Evolutionary conservation across 2,888 invertebrate genomes (phyloP).

Genomic region (Ramazzottius varieornatus): DNA sequence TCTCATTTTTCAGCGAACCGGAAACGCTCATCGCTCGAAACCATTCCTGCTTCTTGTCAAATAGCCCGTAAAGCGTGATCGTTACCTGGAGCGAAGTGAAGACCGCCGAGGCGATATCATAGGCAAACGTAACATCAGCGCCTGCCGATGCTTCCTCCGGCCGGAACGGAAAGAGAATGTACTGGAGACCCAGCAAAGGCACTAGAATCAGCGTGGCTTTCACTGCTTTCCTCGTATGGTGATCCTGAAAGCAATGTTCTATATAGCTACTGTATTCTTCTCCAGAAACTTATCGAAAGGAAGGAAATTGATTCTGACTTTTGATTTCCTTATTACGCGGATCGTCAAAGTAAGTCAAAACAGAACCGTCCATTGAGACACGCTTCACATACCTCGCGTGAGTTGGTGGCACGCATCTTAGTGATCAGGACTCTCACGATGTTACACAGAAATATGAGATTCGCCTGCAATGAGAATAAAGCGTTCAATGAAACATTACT

Average conservation of each 20-base stretch:
- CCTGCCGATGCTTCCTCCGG: slow-evolving; percentile 32
- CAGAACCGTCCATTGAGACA: no score
- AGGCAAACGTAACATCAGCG: slow-evolving; percentile 27
- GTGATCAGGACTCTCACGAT: slow-evolving; percentile 59
- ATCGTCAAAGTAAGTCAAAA: no score
- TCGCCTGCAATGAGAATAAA: slow-evolving; percentile 26
- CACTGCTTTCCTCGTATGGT: slow-evolving; percentile 32
- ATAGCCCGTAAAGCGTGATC: no score
- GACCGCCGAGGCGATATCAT: slow-evolving; percentile 58
- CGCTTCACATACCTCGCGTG: no score
- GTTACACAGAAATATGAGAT: slow-evolving; percentile 59
- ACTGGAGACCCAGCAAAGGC: slow-evolving; percentile 67
- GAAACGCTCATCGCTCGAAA: no score
- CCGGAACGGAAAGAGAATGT: slow-evolving; percentile 57
- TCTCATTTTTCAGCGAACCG: no score
- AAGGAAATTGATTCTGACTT: no score
- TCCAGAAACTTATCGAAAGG: no score
- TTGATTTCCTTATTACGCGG: no score
- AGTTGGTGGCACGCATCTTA: slow-evolving; percentile 39
- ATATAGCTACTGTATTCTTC: no score
- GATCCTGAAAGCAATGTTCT: no score
- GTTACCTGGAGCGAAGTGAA: slow-evolving; percentile 56
- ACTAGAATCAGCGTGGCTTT: slow-evolving; percentile 62
- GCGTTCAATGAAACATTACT: background rate
- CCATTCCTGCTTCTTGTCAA: no score